Percentiles rank a stretch among this genome's conserved stretches.
Evolutionary conservation across 2,888 invertebrate genomes (phyloP).

Genomic region (Stictocephala bisonia): DNA sequence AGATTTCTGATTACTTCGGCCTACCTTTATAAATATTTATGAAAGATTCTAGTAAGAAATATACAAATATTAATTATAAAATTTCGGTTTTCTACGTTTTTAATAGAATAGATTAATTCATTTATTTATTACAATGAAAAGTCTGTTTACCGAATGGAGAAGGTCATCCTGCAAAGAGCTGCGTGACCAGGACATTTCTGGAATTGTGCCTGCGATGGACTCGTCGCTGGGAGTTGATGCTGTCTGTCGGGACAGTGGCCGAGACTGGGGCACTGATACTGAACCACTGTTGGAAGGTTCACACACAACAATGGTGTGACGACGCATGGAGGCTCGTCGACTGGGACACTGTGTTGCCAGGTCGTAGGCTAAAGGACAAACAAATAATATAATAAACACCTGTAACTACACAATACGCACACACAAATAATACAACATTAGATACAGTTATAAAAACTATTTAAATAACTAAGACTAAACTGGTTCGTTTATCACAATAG

Average conservation of each 20-base stretch:
- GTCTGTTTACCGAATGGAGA: slow-evolving; percentile 72
- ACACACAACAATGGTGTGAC: slow-evolving; percentile 75
- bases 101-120: too few relatives aligned
- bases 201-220: slow-evolving; percentile 67
- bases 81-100: too few relatives aligned
- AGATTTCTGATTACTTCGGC: too few relatives aligned
- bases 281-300: slow-evolving; percentile 62
- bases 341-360: slow-evolving; percentile 84
- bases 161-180: slow-evolving; percentile 77
- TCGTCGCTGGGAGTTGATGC: slow-evolving; percentile 64
- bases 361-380: slow-evolving; percentile 83
- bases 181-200: slow-evolving; percentile 73
- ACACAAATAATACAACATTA: too few relatives aligned
- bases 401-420: too few relatives aligned
- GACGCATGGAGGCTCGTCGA: slow-evolving; percentile 74
- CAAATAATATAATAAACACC: not conserved
- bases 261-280: slow-evolving; percentile 72
- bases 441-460: too few relatives aligned
- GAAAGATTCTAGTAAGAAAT: too few relatives aligned
- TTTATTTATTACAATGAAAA: too few relatives aligned
- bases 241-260: slow-evolving; percentile 55
- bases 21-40: too few relatives aligned
- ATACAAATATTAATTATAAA: too few relatives aligned
- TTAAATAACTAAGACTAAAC: too few relatives aligned
- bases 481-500: too few relatives aligned